Conservation (phyloP, 2,113 vertebrate species). For the Pimephales promelas region DNA sequence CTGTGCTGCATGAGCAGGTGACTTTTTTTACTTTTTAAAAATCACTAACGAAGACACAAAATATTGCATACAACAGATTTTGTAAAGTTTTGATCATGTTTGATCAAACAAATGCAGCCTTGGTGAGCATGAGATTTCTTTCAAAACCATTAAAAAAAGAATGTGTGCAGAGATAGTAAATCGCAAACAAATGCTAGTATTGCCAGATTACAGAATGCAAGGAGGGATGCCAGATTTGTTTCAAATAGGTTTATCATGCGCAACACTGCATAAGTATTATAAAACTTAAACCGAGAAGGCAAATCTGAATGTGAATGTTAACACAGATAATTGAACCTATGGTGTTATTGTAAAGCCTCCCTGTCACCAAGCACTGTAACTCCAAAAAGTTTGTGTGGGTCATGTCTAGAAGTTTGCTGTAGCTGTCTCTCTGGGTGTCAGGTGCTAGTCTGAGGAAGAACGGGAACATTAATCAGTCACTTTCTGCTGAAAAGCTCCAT, state of each 20-base stretch:
- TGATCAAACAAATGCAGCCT: not conserved
- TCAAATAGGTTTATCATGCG: not conserved
- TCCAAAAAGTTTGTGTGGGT: slow-evolving; percentile 43
- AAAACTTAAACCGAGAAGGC: not conserved
- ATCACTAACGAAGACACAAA: too few relatives aligned
- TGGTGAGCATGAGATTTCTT: not conserved
- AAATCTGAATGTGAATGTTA: not conserved
- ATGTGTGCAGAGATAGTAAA: not conserved
- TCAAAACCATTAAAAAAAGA: not conserved
- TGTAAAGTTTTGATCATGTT: too few relatives aligned
- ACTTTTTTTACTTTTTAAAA: too few relatives aligned
- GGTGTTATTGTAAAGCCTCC: not conserved
- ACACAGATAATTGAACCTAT: not conserved
- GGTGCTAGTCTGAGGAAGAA: slow-evolving; percentile 52
- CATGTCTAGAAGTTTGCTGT: slow-evolving; percentile 41
- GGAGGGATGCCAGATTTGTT: too few relatives aligned
- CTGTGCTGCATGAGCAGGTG: too few relatives aligned
- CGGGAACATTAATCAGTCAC: slow-evolving; percentile 75
- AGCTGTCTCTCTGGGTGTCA: slow-evolving; percentile 46
- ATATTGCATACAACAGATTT: too few relatives aligned
- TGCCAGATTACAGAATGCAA: not conserved
- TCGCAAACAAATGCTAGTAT: too few relatives aligned
- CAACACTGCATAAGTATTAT: not conserved
- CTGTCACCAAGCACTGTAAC: slow-evolving; percentile 24
- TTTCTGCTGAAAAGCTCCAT: slow-evolving; percentile 80